Evolutionary conservation across 2,888 invertebrate species (phyloP).

Genomic region (Uloborus plumipes): DNA sequence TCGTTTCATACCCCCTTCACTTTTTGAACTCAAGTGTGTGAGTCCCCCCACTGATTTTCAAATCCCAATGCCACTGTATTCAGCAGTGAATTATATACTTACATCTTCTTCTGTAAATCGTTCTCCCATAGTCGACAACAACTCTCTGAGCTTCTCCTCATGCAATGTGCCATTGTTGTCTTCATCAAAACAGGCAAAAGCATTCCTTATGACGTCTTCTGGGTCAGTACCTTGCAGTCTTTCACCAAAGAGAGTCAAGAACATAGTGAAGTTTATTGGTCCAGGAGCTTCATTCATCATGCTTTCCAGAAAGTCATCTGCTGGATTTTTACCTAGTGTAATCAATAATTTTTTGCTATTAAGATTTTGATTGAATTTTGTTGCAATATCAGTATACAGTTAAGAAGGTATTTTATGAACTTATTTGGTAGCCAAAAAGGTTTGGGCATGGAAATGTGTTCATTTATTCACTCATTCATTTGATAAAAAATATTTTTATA

Average conservation of each 20-base stretch:
- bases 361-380: too few relatives aligned
- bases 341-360: neutral
- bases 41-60: too few relatives aligned
- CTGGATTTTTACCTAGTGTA: slow-evolving; percentile 88
- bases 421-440: too few relatives aligned
- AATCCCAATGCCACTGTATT: too few relatives aligned
- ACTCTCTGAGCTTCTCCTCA: slow-evolving; percentile 93
- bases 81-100: slow-evolving; percentile 60
- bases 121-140: slow-evolving; percentile 98
- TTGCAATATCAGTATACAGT: too few relatives aligned
- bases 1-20: too few relatives aligned
- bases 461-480: too few relatives aligned
- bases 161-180: slow-evolving; percentile 92
- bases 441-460: too few relatives aligned
- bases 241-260: slow-evolving; percentile 97
- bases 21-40: too few relatives aligned
- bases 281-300: slow-evolving; percentile 99
- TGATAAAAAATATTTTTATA: too few relatives aligned
- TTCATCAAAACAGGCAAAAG: slow-evolving; percentile 99
- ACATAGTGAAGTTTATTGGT: slow-evolving; percentile 99
- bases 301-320: slow-evolving; percentile 93
- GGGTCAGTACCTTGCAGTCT: slow-evolving; percentile 98
- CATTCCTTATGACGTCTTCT: slow-evolving; percentile 98
- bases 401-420: too few relatives aligned
- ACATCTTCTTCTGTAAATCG: slow-evolving; percentile 90